Base-by-base conservation (phyloP, 2,113 vertebrate species). In the Nymphicus hollandicus region DNA sequence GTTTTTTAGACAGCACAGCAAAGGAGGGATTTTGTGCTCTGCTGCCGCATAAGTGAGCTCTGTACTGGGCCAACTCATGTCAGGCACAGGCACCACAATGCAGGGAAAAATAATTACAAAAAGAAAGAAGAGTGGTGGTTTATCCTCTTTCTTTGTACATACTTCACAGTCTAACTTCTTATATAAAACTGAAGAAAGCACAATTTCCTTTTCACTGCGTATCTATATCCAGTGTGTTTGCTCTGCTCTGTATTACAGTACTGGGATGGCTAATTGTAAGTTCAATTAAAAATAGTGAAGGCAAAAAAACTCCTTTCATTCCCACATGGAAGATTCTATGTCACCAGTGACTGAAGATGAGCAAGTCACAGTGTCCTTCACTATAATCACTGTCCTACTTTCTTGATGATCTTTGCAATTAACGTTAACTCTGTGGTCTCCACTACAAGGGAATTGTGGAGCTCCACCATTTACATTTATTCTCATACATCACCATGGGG, bases 1-100 rank as follows among this genome's bases (percentile, higher is more conserved):
- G 82, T 17, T 95, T 91, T 95, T 83, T 17, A 96, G 82, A 83
- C 86, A 96, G 88, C 77, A 52, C 80, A 96, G 96, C 93, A 93
- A 84, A 94, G 72, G 65, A 91, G 33, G 76, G 93, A 93, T 95
- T 95, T 97, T 91, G 88, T 88, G 86, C 90, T 86, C 58, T 84
- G 72, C 85, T 76, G 87, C 81, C 70, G 81, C 25, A 9, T 58
- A 96, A 90, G 83, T 78, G 90, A 93, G 88, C 93, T 86, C 10
- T 0, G 3, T 61, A 49, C 64, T 84, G 77, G 52, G 86, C 80
- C 95, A 96, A 93, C 65, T 64, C 31, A 74, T 93, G 94, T 93
- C 90, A 86, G 69, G 65, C 81, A 89, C 46, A 87, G 66, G 24
- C 74, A 91, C 12, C 71, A 96, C 63, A 89, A 15, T 35, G 66